phyloP scores from a whole-genome alignment of 2,888 invertebrate species.

The Lepidocyrtoides sp. region DNA sequence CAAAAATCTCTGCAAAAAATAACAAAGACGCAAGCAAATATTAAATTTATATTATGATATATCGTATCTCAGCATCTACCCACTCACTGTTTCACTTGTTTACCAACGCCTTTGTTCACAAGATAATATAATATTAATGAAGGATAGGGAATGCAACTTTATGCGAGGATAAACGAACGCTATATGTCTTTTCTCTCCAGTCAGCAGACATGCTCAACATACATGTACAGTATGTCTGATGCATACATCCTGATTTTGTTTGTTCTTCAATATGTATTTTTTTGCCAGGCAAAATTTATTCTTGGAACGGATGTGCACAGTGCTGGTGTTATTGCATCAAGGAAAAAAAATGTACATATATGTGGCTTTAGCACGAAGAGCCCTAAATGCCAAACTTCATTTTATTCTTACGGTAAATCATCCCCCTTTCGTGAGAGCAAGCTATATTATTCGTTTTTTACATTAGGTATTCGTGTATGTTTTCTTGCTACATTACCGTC shows the following conservation, averaged over 20 bases:
- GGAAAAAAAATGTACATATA: not conserved
- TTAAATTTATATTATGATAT: conserved; percentile 1
- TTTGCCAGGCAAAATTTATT: conserved; percentile 35
- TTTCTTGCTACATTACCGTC: conserved; percentile 11
- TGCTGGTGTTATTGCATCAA: conserved; percentile 30
- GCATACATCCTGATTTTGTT: not conserved
- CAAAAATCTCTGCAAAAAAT: not conserved
- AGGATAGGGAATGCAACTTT: conserved; percentile 16
- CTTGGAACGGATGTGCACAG: conserved; percentile 39
- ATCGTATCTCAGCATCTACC: not conserved
- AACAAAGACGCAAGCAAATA: conserved; percentile 9
- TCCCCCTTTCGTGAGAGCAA: conserved; percentile 52
- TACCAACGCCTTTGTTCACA: conserved; percentile 20
- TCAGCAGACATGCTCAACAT: not conserved
- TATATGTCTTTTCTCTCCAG: not conserved
- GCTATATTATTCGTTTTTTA: conserved; percentile 20
- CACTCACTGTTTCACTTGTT: not conserved
- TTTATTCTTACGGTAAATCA: conserved; percentile 36
- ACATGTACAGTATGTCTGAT: not conserved
- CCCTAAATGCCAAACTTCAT: conserved; percentile 60
- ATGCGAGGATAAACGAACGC: not conserved
- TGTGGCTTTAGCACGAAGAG: conserved; percentile 21
- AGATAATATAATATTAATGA: conserved; percentile 44
- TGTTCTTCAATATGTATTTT: not conserved
- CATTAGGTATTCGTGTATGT: not conserved